Base-by-base conservation (phyloP, 2,113 vertebrate species). In the Gambusia holbrooki region DNA sequence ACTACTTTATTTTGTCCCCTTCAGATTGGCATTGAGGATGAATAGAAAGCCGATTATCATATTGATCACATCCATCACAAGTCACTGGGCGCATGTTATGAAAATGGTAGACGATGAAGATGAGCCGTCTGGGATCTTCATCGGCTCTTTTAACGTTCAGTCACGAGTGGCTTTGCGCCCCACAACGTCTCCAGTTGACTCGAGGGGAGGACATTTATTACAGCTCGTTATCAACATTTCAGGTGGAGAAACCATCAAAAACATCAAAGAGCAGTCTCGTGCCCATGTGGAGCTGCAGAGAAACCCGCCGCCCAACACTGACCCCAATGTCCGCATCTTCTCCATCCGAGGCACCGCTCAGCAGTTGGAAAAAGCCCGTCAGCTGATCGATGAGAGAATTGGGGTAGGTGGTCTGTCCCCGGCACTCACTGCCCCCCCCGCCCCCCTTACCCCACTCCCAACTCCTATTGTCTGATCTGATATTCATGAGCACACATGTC, bases 191-290 rank as follows among this genome's bases (percentile, higher is more conserved):
- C 25, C 2, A 58, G 3, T 58, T 58, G 51, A 25, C 51, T 30
- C 3, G 29, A 42, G 40, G 40, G 40, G 40, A 62, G 30, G 17
- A 28, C 15, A 62, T 17, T 29, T 29, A n/a, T 28, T 3, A 58
- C 45, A 60, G 25, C 27, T 14, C 17, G 12, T 65, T 17, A 7
- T 72, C 2, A 0, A 9, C 17, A 62, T 29, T 74, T 80, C 90
- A 99, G 97, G 98, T 78, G 98, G 98, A 3, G 98, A 99, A 91
- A 99, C 96, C 90, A 99, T 99, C 93, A 99, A 99, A 89, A 98
- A 95, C 94, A 99, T 99, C 90, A 99, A 99, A 81, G 97, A 99
- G 93, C 97, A 99, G 88, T 98, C 98, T 0, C 97, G 97, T n/a
- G 97, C 97, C 0, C 97, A 99, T 0, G 97, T 99, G 91, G 98